Evolutionary conservation across 2,888 invertebrate genomes (phyloP), one percentile per base, ranked within the genome.

Genomic region (Patella depressa): DNA sequence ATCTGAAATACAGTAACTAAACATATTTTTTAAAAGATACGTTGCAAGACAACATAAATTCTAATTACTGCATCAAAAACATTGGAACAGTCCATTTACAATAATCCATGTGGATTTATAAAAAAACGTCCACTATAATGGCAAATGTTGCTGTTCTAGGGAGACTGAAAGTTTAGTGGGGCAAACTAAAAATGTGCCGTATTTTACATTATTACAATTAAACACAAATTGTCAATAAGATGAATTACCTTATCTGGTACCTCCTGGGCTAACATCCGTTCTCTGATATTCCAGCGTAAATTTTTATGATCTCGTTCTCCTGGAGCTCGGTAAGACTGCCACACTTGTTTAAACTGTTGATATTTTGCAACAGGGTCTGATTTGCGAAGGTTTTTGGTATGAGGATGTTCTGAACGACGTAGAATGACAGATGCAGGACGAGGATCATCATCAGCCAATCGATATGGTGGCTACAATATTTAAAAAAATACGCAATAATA

Each of bases 251-350:
- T 90, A 75, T 89, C 88, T 71, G 90, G 85, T 45, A 86, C 86
- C 80, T 90, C 90, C 72, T 90, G 88, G 7, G 88, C 83, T 19
- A 90, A 82, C 90, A 92, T 90, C 79, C 90, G 88, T 82, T 89
- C 90, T 73, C 90, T 80, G 24, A 91, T 85, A 79, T 86, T 88
- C 91, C 91, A 91, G 54, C 91, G 84, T 15, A 91, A 85, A 53
- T 85, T 84, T 79, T 89, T 88, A 80, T 89, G 91, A n/a, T 82
- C 80, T 78, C 90, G 89, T 80, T 91, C 91, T 12, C 91, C 91
- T 11, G 91, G 91, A 2, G 89, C 88, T 70, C 84, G 82, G 79
- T 90, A 87, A 4, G 77, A 57, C 19, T 85, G 78, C 91, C 91
- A 91, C 17, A 82, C 82, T 79, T 87, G 86, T 70, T 86, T 82